These are phyloP conservation scores for Neogobius melanostomus DNA, from an alignment of 2,113 vertebrate genomes.

Conservation along the genomic window DNA sequence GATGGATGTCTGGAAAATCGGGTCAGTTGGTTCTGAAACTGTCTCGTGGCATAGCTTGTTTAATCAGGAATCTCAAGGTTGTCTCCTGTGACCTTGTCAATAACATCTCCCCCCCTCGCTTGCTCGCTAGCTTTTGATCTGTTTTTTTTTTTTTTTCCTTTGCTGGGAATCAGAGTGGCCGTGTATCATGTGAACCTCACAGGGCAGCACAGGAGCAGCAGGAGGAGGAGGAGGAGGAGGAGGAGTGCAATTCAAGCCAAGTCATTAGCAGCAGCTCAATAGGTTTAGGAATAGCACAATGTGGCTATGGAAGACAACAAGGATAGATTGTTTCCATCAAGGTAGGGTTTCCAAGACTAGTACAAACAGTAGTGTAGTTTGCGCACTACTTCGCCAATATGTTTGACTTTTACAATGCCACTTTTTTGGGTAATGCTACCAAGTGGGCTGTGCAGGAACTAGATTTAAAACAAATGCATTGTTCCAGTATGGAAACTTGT, in stretches of 20 bases:
- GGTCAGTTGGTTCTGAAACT: slow-evolving; percentile 6
- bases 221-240: slow-evolving; percentile 21
- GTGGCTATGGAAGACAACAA: slow-evolving; percentile 11
- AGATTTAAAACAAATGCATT: no score
- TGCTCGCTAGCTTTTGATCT: slow-evolving; percentile 20
- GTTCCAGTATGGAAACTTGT: no score
- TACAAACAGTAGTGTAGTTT: no score
- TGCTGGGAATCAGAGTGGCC: slow-evolving; percentile 20
- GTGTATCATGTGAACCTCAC: slow-evolving; percentile 41
- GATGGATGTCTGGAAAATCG: background rate
- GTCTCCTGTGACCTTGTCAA: slow-evolving; percentile 47
- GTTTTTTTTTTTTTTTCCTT: background rate
- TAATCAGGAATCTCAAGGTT: slow-evolving; percentile 12
- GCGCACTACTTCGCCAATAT: no score
- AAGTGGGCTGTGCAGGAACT: no score
- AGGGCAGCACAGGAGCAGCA: slow-evolving; percentile 15
- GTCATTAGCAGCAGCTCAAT: slow-evolving; percentile 55
- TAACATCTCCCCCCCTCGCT: slow-evolving; percentile 24
- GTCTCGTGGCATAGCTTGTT: slow-evolving; percentile 12
- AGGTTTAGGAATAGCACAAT: slow-evolving; percentile 30
- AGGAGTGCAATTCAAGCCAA: slow-evolving; percentile 51
- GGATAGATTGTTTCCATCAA: slow-evolving; percentile 23
- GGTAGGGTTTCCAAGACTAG: slow-evolving; percentile 14
- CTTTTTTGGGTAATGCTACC: no score
- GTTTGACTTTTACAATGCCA: no score